These are phyloP conservation scores for Rhingia campestris DNA, from an alignment of 2,888 invertebrate species.

Conservation along the genomic window DNA sequence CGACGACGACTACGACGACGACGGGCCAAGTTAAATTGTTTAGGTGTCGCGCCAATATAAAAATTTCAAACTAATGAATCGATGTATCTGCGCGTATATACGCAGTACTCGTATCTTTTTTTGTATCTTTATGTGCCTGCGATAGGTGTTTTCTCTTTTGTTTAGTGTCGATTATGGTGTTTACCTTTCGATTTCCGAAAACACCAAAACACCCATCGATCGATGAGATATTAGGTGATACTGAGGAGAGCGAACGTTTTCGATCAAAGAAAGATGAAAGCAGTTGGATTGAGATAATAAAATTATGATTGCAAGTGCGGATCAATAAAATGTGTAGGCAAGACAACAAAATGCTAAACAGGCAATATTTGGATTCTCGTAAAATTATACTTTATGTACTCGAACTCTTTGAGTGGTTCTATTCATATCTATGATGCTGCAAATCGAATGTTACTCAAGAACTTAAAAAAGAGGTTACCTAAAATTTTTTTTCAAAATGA, in stretches of 20 bases:
- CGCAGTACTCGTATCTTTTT: too few species aligned
- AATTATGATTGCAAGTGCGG: conserved; percentile 36
- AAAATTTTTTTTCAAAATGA: too few species aligned
- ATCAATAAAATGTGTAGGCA: conserved; percentile 18
- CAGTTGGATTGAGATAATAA: conserved; percentile 11
- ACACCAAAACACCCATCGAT: conserved; percentile 12
- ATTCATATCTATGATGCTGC: neutral
- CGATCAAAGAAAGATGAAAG: conserved; percentile 68
- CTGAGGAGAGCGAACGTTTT: conserved; percentile 35
- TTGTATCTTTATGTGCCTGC: neutral
- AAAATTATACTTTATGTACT: conserved; percentile 34
- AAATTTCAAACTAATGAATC: conserved; percentile 31
- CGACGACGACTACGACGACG: conserved; percentile 52
- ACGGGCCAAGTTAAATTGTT: conserved; percentile 35
- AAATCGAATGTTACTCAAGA: too few species aligned
- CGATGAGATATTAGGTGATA: conserved; percentile 61
- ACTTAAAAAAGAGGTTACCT: too few species aligned
- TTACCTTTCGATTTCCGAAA: conserved; percentile 40
- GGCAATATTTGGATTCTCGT: conserved; percentile 23
- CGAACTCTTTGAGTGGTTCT: neutral
- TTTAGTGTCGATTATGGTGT: conserved; percentile 12
- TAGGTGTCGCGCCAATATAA: conserved; percentile 67
- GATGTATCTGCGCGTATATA: neutral
- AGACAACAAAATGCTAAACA: conserved; percentile 29
- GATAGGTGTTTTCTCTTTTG: conserved; percentile 2